Evolutionary conservation across 1,140 invertebrate genomes (phyloP), one percentile per base, ranked within the genome.

Genomic region (Drosophila oshimai): DNA sequence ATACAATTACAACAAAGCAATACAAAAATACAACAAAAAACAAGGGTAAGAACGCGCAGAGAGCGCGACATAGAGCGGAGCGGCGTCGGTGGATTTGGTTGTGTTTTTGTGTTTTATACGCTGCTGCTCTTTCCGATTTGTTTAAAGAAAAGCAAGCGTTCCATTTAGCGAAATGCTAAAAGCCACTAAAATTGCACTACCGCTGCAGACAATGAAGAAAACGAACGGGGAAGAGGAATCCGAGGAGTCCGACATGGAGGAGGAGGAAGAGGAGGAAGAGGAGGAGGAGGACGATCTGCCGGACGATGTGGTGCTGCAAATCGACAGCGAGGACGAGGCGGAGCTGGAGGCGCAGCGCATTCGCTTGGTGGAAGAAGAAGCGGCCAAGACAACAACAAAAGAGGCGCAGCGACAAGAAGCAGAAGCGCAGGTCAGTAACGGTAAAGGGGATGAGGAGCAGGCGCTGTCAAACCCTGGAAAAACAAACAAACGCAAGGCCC

Each of bases 11-110:
- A n/a, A n/a, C n/a, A n/a, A n/a, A n/a, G n/a, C n/a, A n/a, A n/a
- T n/a, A n/a, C n/a, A n/a, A n/a, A n/a, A n/a, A n/a, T n/a, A n/a
- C n/a, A n/a, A n/a, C n/a, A n/a, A n/a, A 68, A 73, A 72, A 71
- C 57, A 55, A 70, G 71, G 81, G 71, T 69, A 68, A 69, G 41
- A 55, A 69, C 49, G 47, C 44, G 37, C 49, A 62, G 62, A 39
- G 45, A 33, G 18, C 20, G 53, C 45, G 37, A 36, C 26, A 57
- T 28, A 42, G 46, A 58, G 67, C 58, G 49, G 34, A 41, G 74
- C 86, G 86, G 86, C 86, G 86, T 89, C 86, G 88, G 86, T 89
- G 76, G 86, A 89, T 89, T 89, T 80, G 70, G 74, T 74, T 74
- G 49, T 39, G 47, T 62, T 64, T 34, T 64, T 64, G 31, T 44